phyloP scores from a whole-genome alignment of 2,888 invertebrate genomes.

The Cerastis rubricosa region DNA sequence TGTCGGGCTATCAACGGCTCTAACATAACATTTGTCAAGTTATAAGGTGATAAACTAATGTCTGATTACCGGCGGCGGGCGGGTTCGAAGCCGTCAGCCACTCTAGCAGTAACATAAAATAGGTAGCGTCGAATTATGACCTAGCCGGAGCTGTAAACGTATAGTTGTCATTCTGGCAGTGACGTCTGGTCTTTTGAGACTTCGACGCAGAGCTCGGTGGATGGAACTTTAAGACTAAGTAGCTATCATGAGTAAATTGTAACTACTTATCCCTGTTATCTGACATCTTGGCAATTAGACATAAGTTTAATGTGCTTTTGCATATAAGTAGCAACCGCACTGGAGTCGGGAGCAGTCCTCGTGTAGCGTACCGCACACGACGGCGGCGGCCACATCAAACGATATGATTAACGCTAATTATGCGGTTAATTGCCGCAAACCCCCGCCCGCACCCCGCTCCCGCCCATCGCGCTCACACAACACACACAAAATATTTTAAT shows the following conservation, averaged over 20 bases:
- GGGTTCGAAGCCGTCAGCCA: constrained; percentile 3
- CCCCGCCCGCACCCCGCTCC: constrained; percentile 32
- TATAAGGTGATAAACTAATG: constrained; percentile 24
- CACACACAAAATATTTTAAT: constrained; percentile 65
- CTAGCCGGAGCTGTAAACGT: neutral
- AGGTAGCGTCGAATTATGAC: constrained; percentile 1
- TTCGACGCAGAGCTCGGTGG: neutral
- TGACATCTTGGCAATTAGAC: neutral
- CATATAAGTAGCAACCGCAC: constrained; percentile 13
- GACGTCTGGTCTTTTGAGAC: neutral
- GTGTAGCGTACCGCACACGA: constrained; percentile 57
- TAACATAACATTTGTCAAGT: neutral
- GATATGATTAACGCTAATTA: constrained; percentile 65
- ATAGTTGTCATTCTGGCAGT: neutral
- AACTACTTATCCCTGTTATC: neutral
- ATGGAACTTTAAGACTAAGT: neutral
- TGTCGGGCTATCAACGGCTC: neutral
- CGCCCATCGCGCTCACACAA: constrained; percentile 24
- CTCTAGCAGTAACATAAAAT: constrained; percentile 4
- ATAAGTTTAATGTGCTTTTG: constrained; percentile 31
- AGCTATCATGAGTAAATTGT: neutral
- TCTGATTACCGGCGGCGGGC: constrained; percentile 20
- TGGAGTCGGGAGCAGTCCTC: constrained; percentile 1
- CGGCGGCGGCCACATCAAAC: constrained; percentile 66
- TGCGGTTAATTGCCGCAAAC: constrained; percentile 59